These are phyloP conservation scores for Cheilosia impressa DNA, from an alignment of 2,888 invertebrate genomes.

Conservation along the genomic window DNA sequence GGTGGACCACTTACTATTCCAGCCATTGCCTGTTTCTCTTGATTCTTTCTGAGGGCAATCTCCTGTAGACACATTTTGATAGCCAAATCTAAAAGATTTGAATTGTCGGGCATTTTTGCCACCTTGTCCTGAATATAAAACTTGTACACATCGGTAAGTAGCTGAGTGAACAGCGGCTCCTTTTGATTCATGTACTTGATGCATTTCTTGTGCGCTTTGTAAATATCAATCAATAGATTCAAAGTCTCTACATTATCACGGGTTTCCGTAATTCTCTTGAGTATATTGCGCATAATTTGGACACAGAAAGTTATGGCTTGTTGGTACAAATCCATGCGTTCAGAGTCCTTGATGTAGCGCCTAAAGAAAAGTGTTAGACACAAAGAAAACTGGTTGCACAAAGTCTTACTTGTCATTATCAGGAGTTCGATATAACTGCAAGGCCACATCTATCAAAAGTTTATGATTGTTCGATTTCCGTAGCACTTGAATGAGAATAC, in stretches of 20 bases:
- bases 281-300: slow-evolving; percentile 88
- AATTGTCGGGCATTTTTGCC: slow-evolving; percentile 85
- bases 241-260: slow-evolving; percentile 85
- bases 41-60: slow-evolving; percentile 86
- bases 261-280: slow-evolving; percentile 85
- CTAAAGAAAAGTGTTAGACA: slow-evolving; percentile 82
- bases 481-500: slow-evolving; percentile 92
- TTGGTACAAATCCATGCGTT: slow-evolving; percentile 91
- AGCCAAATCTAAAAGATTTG: slow-evolving; percentile 87
- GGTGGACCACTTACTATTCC: slow-evolving; percentile 12
- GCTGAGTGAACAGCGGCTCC: slow-evolving; percentile 86
- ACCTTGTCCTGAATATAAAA: slow-evolving; percentile 86
- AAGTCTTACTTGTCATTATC: slow-evolving; percentile 92
- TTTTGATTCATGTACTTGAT: slow-evolving; percentile 85
- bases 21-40: slow-evolving; percentile 80
- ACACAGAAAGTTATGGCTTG: slow-evolving; percentile 90
- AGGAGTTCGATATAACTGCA: slow-evolving; percentile 91
- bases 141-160: slow-evolving; percentile 89
- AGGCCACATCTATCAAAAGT: slow-evolving; percentile 90
- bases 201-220: slow-evolving; percentile 88
- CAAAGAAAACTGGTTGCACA: background rate
- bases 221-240: slow-evolving; percentile 86
- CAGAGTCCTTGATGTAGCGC: slow-evolving; percentile 93
- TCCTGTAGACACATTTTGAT: slow-evolving; percentile 89
- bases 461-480: slow-evolving; percentile 91